Percentiles rank a stretch among this genome's conserved stretches.
Conservation (phyloP, 2,113 vertebrate species). For the Toxostoma redivivum region DNA sequence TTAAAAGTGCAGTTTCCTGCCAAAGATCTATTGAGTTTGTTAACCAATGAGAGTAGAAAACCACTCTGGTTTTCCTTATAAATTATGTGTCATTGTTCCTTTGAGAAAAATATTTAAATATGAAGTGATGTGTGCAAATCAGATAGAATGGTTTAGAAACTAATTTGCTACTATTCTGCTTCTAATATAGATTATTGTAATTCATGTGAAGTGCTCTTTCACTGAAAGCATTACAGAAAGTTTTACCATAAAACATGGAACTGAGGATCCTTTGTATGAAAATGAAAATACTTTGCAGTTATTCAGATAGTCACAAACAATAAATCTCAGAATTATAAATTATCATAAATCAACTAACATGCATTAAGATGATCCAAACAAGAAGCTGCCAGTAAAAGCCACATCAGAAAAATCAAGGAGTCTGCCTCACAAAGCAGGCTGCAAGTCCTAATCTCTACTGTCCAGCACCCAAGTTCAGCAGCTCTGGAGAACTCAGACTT, state of each 20-base stretch:
- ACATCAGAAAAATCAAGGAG: background rate
- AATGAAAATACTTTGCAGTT: background rate
- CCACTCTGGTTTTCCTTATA: background rate
- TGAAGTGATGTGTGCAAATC: background rate
- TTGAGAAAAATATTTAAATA: conserved; percentile 28
- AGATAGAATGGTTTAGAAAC: background rate
- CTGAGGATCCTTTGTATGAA: background rate
- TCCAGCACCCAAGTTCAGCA: background rate
- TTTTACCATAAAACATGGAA: background rate
- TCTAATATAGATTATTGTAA: background rate
- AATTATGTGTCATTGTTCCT: background rate
- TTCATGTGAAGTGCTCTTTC: background rate
- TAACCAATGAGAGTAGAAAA: background rate
- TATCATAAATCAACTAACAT: background rate
- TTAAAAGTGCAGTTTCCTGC: background rate
- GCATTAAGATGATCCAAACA: background rate
- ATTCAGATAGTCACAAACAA: background rate
- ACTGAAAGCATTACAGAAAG: background rate
- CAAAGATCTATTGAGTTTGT: background rate
- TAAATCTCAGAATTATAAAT: background rate
- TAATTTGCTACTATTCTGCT: background rate
- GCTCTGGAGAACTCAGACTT: background rate
- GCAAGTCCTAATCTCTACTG: background rate
- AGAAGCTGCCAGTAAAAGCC: background rate
- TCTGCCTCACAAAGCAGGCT: background rate